Evolutionary conservation across 2,888 invertebrate species (phyloP).

Genomic region (Invenusta paracnida): DNA sequence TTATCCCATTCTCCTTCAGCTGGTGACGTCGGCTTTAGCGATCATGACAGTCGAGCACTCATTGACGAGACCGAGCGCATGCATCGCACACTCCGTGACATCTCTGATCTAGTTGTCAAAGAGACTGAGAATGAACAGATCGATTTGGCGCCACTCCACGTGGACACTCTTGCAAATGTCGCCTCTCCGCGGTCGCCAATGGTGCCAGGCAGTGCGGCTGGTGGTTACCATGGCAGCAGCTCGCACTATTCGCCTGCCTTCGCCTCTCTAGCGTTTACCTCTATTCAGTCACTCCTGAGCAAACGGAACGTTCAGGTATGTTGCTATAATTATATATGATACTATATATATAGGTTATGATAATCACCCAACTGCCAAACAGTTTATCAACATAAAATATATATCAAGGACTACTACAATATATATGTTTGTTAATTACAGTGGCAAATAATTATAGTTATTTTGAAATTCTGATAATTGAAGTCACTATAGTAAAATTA

Average conservation of each 20-base stretch:
- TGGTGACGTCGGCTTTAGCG: neutral
- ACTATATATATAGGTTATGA: no score
- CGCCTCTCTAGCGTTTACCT: neutral
- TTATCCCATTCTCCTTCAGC: no score
- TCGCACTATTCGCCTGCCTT: neutral
- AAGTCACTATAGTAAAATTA: no score
- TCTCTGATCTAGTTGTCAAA: neutral
- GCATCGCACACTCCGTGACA: neutral
- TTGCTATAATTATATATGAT: no score
- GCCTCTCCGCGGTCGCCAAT: neutral
- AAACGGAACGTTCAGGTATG: neutral
- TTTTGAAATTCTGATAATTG: no score
- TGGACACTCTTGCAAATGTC: neutral
- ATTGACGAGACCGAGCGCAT: conserved; percentile 11
- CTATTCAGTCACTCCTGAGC: neutral
- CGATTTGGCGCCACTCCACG: neutral
- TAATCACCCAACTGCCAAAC: no score
- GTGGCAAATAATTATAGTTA: no score
- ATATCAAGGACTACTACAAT: no score
- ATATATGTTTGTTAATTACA: no score
- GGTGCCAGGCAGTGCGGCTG: neutral
- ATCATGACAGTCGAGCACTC: neutral
- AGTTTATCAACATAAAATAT: no score
- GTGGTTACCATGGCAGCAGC: neutral
- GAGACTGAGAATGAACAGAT: conserved; percentile 19